Percentiles rank a stretch among this genome's conserved stretches.
These are phyloP conservation scores for Athalia cordata DNA, from an alignment of 2,888 invertebrate genomes.

Conservation along the genomic window DNA sequence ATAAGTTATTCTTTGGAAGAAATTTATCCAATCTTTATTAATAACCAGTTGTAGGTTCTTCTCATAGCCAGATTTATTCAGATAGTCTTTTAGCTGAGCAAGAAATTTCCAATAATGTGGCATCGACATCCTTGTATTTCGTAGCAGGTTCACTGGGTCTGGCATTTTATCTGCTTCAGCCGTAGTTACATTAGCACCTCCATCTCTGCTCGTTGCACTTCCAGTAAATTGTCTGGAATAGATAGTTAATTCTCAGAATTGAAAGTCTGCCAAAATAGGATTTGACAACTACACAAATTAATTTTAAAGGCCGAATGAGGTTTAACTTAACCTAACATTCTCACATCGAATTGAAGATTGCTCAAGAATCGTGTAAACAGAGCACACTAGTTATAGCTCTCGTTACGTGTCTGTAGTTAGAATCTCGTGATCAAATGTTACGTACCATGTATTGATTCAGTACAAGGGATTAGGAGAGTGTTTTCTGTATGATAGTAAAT, in stretches of 20 bases:
- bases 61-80: conserved; percentile 73
- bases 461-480: too few relatives aligned
- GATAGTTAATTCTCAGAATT: neutral
- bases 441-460: too few relatives aligned
- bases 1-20: conserved; percentile 74
- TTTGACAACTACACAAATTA: neutral
- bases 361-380: too few relatives aligned
- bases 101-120: conserved; percentile 74
- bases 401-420: too few relatives aligned
- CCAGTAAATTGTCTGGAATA: conserved; percentile 60
- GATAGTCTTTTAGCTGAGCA: conserved; percentile 73
- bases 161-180: conserved; percentile 56
- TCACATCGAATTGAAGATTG: too few relatives aligned
- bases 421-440: too few relatives aligned
- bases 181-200: conserved; percentile 48
- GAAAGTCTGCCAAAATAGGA: neutral
- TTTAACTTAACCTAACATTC: too few relatives aligned
- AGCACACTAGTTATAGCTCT: too few relatives aligned
- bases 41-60: conserved; percentile 72
- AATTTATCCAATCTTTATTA: conserved; percentile 75
- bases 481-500: too few relatives aligned
- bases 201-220: conserved; percentile 57
- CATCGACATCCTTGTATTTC: conserved; percentile 68
- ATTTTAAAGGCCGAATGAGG: too few relatives aligned
- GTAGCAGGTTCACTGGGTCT: conserved; percentile 53